Base-by-base conservation (phyloP, 2,113 vertebrate genomes). In the Neolamprologus modestus region DNA sequence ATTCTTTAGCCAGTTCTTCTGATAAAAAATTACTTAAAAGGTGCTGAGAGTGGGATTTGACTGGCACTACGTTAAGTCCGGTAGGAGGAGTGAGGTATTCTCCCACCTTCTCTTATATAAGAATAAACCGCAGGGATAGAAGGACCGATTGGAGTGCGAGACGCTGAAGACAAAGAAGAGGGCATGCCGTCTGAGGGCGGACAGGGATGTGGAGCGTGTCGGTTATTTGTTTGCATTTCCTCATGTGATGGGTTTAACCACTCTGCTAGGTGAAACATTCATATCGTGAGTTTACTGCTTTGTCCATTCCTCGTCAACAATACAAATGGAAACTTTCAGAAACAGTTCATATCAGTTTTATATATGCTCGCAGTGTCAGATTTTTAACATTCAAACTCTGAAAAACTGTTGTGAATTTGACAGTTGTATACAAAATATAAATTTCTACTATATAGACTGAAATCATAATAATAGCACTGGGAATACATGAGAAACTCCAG, bases 101-200 rank as follows among this genome's bases (percentile, higher is more conserved):
- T 92, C 78, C 87, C 94, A 94, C 88, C 93, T 92, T 54, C 83
- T 92, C 92, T 95, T 93, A 95, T 87, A 91, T 93, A 95, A 95
- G 85, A 91, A 87, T 84, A 92, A 81, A 91, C 76, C 73, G 59
- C 47, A 79, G 84, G 80, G 53, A 89, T 8, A 63, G 45, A 82
- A 73, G 79, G 80, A 55, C 40, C 47, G 88, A 92, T 90, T n/a
- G 68, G 86, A 55, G 84, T 37, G 89, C 47, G 78, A 92, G 91
- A 90, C 53, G 10, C 79, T 11, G 82, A 87, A 66, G 83, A 87
- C 35, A 53, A 52, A 61, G 53, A 81, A 21, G 59, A 89, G 73
- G 73, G 26, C 73, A 78, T n/a, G 45, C 2, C 7, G 10, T 52
- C 40, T 52, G 78, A 71, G 81, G 42, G 53, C 2, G 50, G 57